These are phyloP conservation scores for Campylorhamphus procurvoides DNA, from an alignment of 2,113 vertebrate genomes.

Conservation along the genomic window DNA sequence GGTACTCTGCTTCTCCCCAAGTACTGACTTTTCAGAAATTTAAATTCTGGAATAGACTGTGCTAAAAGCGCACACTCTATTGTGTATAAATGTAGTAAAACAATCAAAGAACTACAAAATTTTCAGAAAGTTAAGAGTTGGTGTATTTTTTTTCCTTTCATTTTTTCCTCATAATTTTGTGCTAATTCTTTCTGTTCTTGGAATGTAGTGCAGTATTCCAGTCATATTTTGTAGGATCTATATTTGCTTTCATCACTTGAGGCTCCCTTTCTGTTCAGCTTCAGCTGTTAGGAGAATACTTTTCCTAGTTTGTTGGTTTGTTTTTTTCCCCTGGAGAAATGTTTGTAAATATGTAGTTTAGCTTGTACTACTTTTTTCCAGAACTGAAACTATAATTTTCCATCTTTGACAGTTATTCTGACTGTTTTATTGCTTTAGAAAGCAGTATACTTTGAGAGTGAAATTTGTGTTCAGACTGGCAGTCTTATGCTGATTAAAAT, in stretches of 20 bases:
- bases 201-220: background rate
- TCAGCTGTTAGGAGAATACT: background rate
- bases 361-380: background rate
- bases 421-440: background rate
- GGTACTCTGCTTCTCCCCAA: background rate
- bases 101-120: background rate
- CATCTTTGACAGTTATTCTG: background rate
- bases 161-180: background rate
- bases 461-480: background rate
- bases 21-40: background rate
- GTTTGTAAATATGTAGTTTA: background rate
- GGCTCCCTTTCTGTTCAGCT: background rate
- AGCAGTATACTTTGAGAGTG: background rate
- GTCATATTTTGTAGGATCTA: background rate
- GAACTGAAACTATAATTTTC: background rate
- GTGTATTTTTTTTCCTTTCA: background rate
- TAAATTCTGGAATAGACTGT: background rate
- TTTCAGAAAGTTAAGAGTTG: background rate
- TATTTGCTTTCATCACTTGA: background rate
- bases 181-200: background rate
- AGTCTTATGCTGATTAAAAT: background rate
- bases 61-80: background rate
- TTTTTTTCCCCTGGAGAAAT: background rate
- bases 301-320: background rate
- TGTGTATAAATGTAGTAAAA: background rate